Base-by-base conservation (phyloP, 2,797 vertebrate species). In the Mionectes olivaceus region DNA sequence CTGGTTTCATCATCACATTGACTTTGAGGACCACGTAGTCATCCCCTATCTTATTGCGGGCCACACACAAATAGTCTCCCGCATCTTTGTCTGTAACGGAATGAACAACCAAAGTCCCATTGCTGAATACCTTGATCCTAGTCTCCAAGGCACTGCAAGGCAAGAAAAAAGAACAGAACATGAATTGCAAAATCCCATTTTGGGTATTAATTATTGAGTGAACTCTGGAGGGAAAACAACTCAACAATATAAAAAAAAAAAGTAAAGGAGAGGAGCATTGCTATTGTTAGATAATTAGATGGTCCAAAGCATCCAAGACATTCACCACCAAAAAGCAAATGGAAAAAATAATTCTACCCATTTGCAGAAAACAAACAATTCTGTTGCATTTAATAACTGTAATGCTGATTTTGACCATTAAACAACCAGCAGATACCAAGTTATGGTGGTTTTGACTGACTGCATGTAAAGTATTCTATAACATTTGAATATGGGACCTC, bases 61-160 rank as follows among this genome's bases (percentile, higher is more conserved):
- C 99, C 55, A 99, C 97, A 32, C 99, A 99, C 49, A 99, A 91
- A 95, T 99, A 99, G 69, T 99, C 98, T 1, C 99, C 99, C 0
- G 98, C 96, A 80, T 99, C 99, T 83, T 98, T 98, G 49, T 99
- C 98, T 0, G 99, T 99, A 77, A 99, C 97, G 3, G 98, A 96
- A 10, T 89, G 96, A 37, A 99, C 95, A 44, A 98, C 91, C 78
- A 99, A 96, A 3, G 98, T 98, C 39, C 99, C 99, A 1, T 99
- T 99, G 90, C 93, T 46, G 85, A 98, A 98, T 14, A 98, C 99
- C 69, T 98, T 98, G 86, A 99, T 98, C 80, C 99, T 98, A 63
- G 97, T 91, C 92, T 99, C 99, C 28, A 98, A 98, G 95, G 98
- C 99, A 96, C 76, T 32, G 67, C 28, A 93, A 84, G 73, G 52